Evolutionary conservation across 1,140 invertebrate genomes (phyloP), one percentile per base, ranked within the genome.

Genomic region (Habropoda laboriosa): DNA sequence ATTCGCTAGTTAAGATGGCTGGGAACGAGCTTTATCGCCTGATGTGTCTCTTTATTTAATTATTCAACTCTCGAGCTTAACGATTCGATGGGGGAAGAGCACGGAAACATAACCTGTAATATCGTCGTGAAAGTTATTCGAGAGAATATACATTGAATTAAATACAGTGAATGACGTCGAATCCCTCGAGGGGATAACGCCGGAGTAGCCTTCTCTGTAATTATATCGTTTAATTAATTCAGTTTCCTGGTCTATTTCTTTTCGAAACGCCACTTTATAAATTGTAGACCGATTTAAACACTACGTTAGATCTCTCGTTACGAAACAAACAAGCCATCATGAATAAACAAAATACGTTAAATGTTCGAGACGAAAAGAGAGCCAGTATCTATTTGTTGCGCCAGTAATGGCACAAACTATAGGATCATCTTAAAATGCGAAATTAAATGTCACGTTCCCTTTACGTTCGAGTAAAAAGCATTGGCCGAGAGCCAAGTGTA

Each of bases 31-130:
- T 83, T 74, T 71, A 70, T 74, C 45, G 8, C 16, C 47, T 30
- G 49, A 27, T 51, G 40, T 55, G 45, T 63, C 49, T n/a, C 64
- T 60, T 57, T 49, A 72, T 80, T 84, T 70, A 58, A 84, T 85
- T 66, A 76, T 68, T 30, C 35, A 49, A 10, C 27, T 70, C 27
- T 30, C 30, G 40, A 73, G 74, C 79, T 74, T 63, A 53, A 79
- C 57, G 64, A 79, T 74, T 63, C 66, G 68, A 72, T 60, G 55
- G 16, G 12, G 66, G 16, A 24, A 21, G 0, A 18, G n/a, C n/a
- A n/a, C n/a, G 10, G 42, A 60, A 27, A 79, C 63, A 60, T 45
- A 53, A 51, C 63, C 49, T 64, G 75, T 21, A 74, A 74, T 38
- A 30, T 40, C 32, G 63, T 24, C 63, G 53, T 66, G 24, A 71